These are phyloP conservation scores for Agriopis marginaria DNA, from an alignment of 2,888 invertebrate genomes.

Conservation along the genomic window DNA sequence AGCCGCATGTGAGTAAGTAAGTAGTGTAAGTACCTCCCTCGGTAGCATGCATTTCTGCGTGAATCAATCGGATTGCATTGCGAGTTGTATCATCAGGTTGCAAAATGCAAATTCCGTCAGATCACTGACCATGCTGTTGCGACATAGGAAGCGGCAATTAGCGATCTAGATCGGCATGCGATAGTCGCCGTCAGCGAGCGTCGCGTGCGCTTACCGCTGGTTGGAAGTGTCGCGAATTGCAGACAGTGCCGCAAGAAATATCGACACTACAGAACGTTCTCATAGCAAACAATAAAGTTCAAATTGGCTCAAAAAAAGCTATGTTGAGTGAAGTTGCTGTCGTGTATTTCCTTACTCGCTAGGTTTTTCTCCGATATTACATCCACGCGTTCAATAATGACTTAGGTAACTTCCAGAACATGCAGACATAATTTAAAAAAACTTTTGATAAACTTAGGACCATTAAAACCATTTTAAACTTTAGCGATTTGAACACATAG, in stretches of 20 bases:
- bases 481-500: no score
- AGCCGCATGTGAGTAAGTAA: not conserved
- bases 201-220: slow-evolving; percentile 30
- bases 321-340: no score
- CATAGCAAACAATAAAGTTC: not conserved
- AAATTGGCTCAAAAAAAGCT: not conserved
- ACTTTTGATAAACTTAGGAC: not conserved
- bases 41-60: not conserved
- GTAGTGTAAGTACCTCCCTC: not conserved
- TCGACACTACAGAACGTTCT: not conserved
- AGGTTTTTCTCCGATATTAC: no score
- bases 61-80: slow-evolving; percentile 5
- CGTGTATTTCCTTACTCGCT: no score
- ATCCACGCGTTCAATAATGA: no score
- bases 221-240: slow-evolving; percentile 28
- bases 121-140: slow-evolving; percentile 39
- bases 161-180: slow-evolving; percentile 33
- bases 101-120: slow-evolving; percentile 37
- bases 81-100: slow-evolving; percentile 24
- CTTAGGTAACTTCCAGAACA: no score
- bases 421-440: not conserved
- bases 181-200: slow-evolving; percentile 18
- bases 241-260: slow-evolving; percentile 3
- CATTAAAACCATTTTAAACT: no score
- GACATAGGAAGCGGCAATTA: slow-evolving; percentile 38